phyloP scores from a whole-genome alignment of 2,113 vertebrate genomes.

The Prinia subflava region DNA sequence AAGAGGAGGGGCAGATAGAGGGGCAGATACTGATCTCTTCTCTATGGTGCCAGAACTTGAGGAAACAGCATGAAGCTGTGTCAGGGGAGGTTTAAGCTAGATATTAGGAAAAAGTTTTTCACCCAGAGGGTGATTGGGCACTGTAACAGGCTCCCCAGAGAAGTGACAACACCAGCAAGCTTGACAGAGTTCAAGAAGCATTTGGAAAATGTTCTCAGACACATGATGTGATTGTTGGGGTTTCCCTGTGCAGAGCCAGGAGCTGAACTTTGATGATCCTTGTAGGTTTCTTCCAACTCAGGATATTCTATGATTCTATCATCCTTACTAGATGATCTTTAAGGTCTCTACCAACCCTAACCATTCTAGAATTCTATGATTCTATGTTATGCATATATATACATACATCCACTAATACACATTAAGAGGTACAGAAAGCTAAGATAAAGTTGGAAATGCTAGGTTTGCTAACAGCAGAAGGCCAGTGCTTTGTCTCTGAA shows the following conservation, averaged over 20 bases:
- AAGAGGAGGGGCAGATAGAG: background rate
- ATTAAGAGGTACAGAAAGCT: background rate
- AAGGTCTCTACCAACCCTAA: background rate
- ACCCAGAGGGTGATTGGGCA: background rate
- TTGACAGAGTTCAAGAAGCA: background rate
- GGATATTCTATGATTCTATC: background rate
- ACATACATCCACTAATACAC: background rate
- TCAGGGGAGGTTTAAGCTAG: background rate
- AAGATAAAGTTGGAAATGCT: background rate
- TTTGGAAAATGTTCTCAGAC: background rate
- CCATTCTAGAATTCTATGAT: background rate
- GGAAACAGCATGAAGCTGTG: background rate
- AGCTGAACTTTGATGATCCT: background rate
- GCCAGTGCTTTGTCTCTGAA: conserved; percentile 41
- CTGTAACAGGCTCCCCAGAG: background rate
- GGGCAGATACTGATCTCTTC: too few relatives aligned
- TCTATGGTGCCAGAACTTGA: too few relatives aligned
- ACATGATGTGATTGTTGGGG: background rate
- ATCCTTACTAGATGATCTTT: background rate
- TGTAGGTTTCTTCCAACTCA: background rate
- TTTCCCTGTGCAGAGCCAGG: background rate
- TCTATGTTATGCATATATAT: background rate
- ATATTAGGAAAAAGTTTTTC: background rate
- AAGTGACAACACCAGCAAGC: background rate
- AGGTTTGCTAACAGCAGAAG: conserved; percentile 7